Evolutionary conservation across 2,113 vertebrate species (phyloP).

Genomic region (Prochilodus magdalenae): DNA sequence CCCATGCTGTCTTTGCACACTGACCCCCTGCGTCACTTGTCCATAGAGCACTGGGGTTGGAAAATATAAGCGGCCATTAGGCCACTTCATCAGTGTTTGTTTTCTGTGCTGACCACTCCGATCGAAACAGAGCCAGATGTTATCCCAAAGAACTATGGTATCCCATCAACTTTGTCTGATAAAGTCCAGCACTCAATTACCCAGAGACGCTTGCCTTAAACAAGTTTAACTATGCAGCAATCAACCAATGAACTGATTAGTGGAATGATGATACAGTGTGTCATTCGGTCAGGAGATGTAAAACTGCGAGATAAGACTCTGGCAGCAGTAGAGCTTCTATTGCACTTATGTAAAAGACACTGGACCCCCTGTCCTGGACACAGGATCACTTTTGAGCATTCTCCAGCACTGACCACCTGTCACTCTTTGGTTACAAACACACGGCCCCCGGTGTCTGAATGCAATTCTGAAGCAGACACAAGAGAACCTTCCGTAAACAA

Average conservation of each 20-base stretch:
- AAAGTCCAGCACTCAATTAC: constrained; percentile 8
- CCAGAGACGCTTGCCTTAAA: constrained; percentile 6
- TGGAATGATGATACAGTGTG: constrained; percentile 9
- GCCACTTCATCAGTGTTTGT: no score
- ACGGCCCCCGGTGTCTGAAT: neutral
- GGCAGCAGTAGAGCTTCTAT: constrained; percentile 4
- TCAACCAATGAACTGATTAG: constrained; percentile 33
- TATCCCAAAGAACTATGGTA: neutral
- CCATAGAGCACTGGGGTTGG: no score
- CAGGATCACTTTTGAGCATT: constrained; percentile 25
- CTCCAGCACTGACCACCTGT: constrained; percentile 32
- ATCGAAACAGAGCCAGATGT: neutral
- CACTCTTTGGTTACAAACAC: constrained; percentile 11
- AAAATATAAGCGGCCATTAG: no score
- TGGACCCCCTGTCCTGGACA: constrained; percentile 26
- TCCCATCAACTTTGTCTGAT: neutral
- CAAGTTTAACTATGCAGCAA: constrained; percentile 27
- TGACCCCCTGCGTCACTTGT: no score
- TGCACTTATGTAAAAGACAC: constrained; percentile 40
- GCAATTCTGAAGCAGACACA: constrained; percentile 15
- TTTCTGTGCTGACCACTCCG: no score
- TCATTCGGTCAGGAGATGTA: constrained; percentile 7
- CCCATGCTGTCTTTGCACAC: no score
- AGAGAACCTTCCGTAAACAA: constrained; percentile 1
- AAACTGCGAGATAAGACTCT: neutral